phyloP scores from a whole-genome alignment of 2,113 vertebrate genomes.

The Sorex fumeus region DNA sequence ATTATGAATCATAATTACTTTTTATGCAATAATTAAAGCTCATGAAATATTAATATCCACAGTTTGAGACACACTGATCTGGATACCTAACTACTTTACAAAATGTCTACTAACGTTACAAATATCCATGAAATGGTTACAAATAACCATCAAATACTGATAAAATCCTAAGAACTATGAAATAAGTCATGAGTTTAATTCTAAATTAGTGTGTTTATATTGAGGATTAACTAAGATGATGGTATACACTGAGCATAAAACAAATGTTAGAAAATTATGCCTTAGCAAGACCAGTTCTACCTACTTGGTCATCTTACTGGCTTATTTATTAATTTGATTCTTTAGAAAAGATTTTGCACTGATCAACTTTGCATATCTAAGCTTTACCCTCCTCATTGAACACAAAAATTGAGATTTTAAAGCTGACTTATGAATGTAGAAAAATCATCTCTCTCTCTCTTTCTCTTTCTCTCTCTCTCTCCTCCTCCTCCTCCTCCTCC shows the following conservation, averaged over 20 bases:
- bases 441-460: not conserved
- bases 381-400: not conserved
- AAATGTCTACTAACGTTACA: constrained; percentile 33
- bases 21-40: not conserved
- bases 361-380: not conserved
- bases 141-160: not conserved
- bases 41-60: not conserved
- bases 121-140: too few relatives aligned
- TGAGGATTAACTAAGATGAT: not conserved
- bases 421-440: not conserved
- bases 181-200: not conserved
- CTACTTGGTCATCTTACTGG: not conserved
- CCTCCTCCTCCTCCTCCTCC: too few relatives aligned
- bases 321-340: not conserved
- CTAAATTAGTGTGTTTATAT: not conserved
- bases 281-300: not conserved
- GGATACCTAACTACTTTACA: constrained; percentile 17
- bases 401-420: constrained; percentile 16
- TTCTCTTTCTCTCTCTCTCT: not conserved
- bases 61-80: not conserved
- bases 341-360: not conserved
- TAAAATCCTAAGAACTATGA: constrained; percentile 4
- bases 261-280: not conserved
- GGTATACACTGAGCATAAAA: not conserved
- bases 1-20: not conserved